Evolutionary conservation across 64 coral and sea anemone genomes (phyloP), one percentile per base, ranked within the genome.

Genomic region (Porites australiensis): DNA sequence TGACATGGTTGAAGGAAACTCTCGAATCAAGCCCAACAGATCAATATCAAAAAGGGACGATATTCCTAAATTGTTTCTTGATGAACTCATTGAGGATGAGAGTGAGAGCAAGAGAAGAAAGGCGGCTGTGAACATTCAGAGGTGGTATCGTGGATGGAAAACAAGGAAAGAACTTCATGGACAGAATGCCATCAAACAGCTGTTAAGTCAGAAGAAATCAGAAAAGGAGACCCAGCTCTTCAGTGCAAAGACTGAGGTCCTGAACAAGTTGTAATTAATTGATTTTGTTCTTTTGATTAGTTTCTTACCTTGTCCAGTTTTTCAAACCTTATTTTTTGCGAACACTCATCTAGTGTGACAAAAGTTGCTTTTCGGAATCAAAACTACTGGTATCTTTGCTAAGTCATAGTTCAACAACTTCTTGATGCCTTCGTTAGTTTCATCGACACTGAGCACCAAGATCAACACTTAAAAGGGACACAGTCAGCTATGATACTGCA

Each of bases 61-160:
- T 22, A 52, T 93, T 23, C 91, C 91, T 44, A 93, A 93, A 69
- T 62, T 93, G 11, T 82, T 62, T 59, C 82, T 92, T 85, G 79
- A 82, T 52, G 70, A 85, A 19, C 72, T 59, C 53, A 3, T 64
- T 3, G 90, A 86, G 12, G 90, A 92, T 66, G 79, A 93, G 2
- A 44, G 72, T 37, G 21, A 72, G 2, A 65, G 3, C 19, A 64
- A 79, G 18, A 66, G 63, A 4, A 76, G 18, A 58, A 52, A 55
- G 10, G 93, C 93, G 3, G 95, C 95, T 45, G 82, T 97, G 49
- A 91, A 64, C 19, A 97, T 97, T 88, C 95, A 97, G 72, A 86
- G 86, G 21, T 94, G 92, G 95, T 94, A 86, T 19, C 88, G 95
- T 79, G 92, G 95, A 11, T 98, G 95, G 95, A 82, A 73, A 46